Conservation (phyloP, 2,113 vertebrate species). For the Sebastes schlegelii region DNA sequence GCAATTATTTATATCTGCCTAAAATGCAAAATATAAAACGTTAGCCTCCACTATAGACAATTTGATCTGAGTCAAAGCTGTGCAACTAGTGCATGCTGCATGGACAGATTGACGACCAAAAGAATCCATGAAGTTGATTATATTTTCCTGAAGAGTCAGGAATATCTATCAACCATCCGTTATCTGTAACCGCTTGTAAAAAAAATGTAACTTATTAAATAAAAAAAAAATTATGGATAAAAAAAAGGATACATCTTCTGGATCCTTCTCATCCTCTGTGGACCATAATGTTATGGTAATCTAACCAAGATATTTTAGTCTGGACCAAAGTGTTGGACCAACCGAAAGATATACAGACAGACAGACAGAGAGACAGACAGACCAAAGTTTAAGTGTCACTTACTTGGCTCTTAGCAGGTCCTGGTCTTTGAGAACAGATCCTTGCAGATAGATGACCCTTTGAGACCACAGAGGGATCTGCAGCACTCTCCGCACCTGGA, state of each 20-base stretch:
- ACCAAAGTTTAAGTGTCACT: conserved; percentile 64
- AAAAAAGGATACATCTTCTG: too few species aligned
- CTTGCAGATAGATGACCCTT: conserved; percentile 96
- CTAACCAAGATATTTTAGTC: not conserved
- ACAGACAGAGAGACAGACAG: too few species aligned
- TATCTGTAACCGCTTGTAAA: too few species aligned
- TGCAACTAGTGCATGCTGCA: not conserved
- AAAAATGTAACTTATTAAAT: too few species aligned
- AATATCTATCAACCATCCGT: not conserved
- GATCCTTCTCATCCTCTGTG: too few species aligned
- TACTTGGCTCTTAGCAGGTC: conserved; percentile 97
- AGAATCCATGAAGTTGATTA: not conserved
- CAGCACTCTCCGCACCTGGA: conserved; percentile 94
- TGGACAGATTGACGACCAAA: not conserved
- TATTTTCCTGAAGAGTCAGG: not conserved
- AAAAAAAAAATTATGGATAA: too few species aligned
- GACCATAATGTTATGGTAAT: too few species aligned
- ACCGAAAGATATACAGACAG: not conserved
- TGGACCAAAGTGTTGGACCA: not conserved
- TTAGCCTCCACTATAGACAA: not conserved
- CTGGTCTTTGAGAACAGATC: conserved; percentile 96
- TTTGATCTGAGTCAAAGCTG: not conserved
- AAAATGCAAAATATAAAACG: conserved; percentile 8
- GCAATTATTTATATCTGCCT: conserved; percentile 1
- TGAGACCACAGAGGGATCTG: conserved; percentile 98